phyloP scores from a whole-genome alignment of 2,797 vertebrate species.

The Lacerta bilineata region DNA sequence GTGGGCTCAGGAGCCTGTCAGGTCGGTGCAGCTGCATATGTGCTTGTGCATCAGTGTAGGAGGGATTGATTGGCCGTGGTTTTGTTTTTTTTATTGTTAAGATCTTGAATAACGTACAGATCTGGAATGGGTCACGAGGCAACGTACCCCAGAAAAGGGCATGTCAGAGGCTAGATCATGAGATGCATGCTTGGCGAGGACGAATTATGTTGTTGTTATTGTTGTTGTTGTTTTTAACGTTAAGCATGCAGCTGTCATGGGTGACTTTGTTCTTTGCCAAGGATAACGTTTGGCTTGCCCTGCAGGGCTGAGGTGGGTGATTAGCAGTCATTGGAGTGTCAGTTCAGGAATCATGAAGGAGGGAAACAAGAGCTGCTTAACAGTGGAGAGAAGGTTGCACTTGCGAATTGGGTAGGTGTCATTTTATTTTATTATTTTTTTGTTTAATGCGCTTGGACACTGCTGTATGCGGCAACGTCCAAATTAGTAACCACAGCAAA shows the following conservation, averaged over 20 bases:
- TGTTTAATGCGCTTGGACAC: background rate
- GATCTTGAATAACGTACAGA: background rate
- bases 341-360: background rate
- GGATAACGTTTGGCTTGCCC: background rate
- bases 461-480: too few relatives aligned
- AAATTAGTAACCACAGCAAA: too few relatives aligned
- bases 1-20: background rate
- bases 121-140: background rate
- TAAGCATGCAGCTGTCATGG: too few relatives aligned
- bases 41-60: background rate
- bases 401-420: background rate
- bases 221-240: too few relatives aligned
- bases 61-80: too few relatives aligned
- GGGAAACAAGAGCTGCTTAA: background rate
- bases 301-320: too few relatives aligned
- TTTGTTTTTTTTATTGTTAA: background rate
- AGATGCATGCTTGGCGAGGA: background rate
- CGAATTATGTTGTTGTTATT: background rate
- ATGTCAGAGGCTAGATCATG: background rate
- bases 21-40: background rate
- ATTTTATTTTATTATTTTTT: background rate
- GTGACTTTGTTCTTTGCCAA: background rate
- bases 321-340: background rate
- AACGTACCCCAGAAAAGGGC: background rate
- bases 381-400: background rate